phyloP scores from a whole-genome alignment of 2,113 vertebrate species.

The Hucho hucho region DNA sequence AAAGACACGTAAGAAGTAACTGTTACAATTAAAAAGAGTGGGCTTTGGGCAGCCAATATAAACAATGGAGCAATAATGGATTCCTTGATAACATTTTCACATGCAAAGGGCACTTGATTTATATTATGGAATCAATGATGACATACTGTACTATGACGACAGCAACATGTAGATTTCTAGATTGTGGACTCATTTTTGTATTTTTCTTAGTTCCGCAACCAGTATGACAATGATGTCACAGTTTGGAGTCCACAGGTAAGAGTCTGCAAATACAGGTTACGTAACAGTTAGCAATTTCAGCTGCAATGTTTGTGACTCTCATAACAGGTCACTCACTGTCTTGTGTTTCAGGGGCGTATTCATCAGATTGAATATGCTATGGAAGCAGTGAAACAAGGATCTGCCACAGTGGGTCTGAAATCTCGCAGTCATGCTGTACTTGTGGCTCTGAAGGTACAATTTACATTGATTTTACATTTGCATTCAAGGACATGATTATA shows the following conservation, averaged over 20 bases:
- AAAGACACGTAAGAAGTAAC: not conserved
- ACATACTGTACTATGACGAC: too few relatives aligned
- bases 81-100: too few relatives aligned
- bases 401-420: conserved; percentile 87
- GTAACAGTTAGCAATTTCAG: not conserved
- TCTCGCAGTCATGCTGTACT: conserved; percentile 83
- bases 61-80: too few relatives aligned
- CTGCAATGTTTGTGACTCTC: not conserved
- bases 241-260: conserved; percentile 91
- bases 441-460: conserved; percentile 83
- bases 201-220: conserved; percentile 82
- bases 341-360: conserved; percentile 73
- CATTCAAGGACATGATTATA: not conserved
- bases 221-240: conserved; percentile 90
- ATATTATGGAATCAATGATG: too few relatives aligned
- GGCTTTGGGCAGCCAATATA: too few relatives aligned
- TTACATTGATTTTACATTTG: not conserved
- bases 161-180: too few relatives aligned
- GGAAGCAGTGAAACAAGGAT: conserved; percentile 91
- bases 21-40: not conserved
- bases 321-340: not conserved
- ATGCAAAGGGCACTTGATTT: too few relatives aligned
- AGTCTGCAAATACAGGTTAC: not conserved
- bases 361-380: conserved; percentile 92
- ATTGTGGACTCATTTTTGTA: not conserved